Evolutionary conservation across 2,113 vertebrate genomes (phyloP).

Genomic region (Diadophis punctatus): DNA sequence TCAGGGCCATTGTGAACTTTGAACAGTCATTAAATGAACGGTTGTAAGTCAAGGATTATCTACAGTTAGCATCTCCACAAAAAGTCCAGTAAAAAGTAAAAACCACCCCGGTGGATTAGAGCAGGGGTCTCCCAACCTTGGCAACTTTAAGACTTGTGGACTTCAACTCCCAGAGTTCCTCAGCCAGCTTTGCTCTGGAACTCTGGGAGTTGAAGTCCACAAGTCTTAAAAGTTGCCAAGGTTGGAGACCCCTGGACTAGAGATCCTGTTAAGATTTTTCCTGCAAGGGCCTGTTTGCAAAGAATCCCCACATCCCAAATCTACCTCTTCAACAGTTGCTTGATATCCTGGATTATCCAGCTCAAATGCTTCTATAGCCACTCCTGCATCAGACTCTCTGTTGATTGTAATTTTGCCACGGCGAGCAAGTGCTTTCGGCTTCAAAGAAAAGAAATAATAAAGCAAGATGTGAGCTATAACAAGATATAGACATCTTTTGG

Average conservation of each 20-base stretch:
- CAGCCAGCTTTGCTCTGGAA: too few relatives aligned
- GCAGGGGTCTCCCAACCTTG: too few relatives aligned
- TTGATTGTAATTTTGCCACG: not conserved
- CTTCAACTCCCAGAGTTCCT: too few relatives aligned
- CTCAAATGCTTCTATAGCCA: slow-evolving; percentile 34
- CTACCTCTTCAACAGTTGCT: slow-evolving; percentile 32
- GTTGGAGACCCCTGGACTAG: too few relatives aligned
- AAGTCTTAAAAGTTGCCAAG: too few relatives aligned
- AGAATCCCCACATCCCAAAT: not conserved
- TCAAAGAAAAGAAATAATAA: slow-evolving; percentile 25
- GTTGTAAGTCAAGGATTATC: not conserved
- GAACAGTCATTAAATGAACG: not conserved
- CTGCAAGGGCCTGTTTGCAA: not conserved
- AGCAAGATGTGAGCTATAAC: not conserved
- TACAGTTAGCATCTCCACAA: not conserved
- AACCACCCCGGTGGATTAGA: too few relatives aligned
- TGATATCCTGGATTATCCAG: slow-evolving; percentile 43
- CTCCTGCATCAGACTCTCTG: slow-evolving; percentile 21
- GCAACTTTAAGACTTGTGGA: too few relatives aligned
- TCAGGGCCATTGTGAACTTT: not conserved
- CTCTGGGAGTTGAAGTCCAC: too few relatives aligned
- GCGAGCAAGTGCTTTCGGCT: slow-evolving; percentile 11
- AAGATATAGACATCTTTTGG: not conserved
- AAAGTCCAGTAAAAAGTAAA: not conserved
- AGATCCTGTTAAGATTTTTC: not conserved